phyloP scores from a whole-genome alignment of 2,113 vertebrate species.

The Eira barbara region DNA sequence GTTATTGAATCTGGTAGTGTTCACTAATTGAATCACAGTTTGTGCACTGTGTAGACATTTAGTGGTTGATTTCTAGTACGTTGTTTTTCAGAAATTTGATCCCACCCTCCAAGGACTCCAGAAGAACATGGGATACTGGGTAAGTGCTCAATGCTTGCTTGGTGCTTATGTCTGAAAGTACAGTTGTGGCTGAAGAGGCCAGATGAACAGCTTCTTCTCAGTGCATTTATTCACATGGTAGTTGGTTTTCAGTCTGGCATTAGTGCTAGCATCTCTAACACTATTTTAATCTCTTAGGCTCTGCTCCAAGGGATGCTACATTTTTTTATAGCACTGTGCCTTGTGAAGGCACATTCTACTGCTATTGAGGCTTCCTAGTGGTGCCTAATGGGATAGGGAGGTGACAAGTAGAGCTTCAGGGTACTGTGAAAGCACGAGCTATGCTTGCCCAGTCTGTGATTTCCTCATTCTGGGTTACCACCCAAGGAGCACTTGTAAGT shows the following conservation, averaged over 20 bases:
- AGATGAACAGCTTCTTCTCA: neutral
- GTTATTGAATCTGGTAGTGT: neutral
- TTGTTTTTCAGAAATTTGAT: neutral
- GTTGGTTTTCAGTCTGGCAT: neutral
- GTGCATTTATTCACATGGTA: neutral
- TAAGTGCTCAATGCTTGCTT: neutral
- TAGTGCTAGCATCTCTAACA: neutral
- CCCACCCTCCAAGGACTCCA: neutral
- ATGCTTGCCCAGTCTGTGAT: neutral
- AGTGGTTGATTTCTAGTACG: neutral
- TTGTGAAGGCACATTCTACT: neutral
- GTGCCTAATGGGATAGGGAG: neutral
- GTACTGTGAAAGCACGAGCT: neutral
- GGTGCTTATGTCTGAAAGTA: neutral
- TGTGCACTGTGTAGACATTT: neutral
- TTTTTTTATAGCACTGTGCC: neutral
- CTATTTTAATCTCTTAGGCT: neutral
- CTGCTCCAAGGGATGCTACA: neutral
- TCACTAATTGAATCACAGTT: neutral
- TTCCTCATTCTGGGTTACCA: neutral
- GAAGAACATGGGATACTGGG: neutral
- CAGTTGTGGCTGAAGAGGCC: neutral
- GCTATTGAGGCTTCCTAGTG: neutral
- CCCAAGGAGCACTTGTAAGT: neutral
- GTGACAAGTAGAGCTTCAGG: neutral